Evolutionary conservation across 2,113 vertebrate genomes (phyloP).

Genomic region (Corythornis madagascariensis): DNA sequence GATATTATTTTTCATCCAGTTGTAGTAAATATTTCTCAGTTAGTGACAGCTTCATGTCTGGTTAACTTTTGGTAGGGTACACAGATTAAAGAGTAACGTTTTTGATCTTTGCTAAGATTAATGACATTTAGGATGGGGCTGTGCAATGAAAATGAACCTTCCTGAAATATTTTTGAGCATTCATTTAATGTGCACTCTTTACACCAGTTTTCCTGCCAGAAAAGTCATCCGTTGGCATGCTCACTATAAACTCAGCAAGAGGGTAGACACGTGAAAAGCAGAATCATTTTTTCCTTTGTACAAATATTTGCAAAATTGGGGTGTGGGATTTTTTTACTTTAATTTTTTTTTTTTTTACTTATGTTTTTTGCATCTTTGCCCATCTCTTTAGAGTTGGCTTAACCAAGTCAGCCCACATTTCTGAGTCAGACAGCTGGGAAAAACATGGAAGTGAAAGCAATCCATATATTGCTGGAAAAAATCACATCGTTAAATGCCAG

Average conservation of each 20-base stretch:
- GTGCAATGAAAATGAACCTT: background rate
- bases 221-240: background rate
- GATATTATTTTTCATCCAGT: constrained; percentile 32
- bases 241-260: background rate
- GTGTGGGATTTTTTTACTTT: background rate
- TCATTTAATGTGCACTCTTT: background rate
- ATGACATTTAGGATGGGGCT: background rate
- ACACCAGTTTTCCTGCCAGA: background rate
- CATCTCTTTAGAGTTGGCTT: background rate
- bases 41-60: constrained; percentile 25
- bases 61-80: background rate
- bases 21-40: constrained; percentile 46
- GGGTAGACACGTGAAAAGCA: background rate
- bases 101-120: constrained; percentile 29
- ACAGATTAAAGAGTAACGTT: constrained; percentile 7
- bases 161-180: background rate
- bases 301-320: constrained; percentile 10
- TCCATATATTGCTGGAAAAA: constrained; percentile 41
- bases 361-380: background rate
- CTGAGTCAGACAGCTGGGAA: constrained; percentile 41
- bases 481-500: constrained; percentile 32
- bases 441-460: constrained; percentile 27
- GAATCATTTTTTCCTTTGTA: background rate
- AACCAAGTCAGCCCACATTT: background rate
- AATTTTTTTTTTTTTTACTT: background rate